A percentile compares a stretch with the other conserved stretches of the same genome.
phyloP scores from a whole-genome alignment of 2,888 invertebrate genomes.

The Molorchus minor region DNA sequence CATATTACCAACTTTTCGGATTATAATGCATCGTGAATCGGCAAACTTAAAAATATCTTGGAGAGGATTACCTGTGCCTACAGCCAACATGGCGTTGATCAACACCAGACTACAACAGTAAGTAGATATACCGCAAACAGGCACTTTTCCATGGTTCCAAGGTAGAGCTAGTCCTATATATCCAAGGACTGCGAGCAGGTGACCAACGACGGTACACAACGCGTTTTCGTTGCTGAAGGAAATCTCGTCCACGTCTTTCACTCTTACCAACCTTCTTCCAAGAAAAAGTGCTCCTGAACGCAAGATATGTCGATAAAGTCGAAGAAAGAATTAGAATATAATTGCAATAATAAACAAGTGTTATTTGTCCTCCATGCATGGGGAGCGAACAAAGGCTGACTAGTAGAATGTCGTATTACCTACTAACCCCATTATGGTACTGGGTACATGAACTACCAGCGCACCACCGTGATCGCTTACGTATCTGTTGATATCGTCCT shows the following conservation, averaged over 20 bases:
- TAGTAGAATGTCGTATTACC: conserved; percentile 26
- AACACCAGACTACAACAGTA: conserved; percentile 31
- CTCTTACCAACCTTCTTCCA: conserved; percentile 55
- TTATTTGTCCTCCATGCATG: too few relatives aligned
- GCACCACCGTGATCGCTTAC: conserved; percentile 55
- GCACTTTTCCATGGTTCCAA: conserved; percentile 24
- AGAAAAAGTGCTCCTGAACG: conserved; percentile 52
- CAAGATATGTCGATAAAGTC: too few relatives aligned
- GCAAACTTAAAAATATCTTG: too few relatives aligned
- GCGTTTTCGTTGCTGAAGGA: conserved; percentile 54
- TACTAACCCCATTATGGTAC: conserved; percentile 53
- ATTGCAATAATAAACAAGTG: too few relatives aligned
- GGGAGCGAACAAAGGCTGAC: not conserved
- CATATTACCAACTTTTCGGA: too few relatives aligned
- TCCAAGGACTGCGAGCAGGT: conserved; percentile 57
- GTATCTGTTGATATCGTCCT: not conserved
- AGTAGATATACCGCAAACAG: conserved; percentile 21
- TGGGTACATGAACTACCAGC: conserved; percentile 53
- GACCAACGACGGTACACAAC: conserved; percentile 54
- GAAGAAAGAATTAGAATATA: too few relatives aligned
- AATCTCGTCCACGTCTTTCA: conserved; percentile 56
- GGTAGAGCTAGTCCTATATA: conserved; percentile 47
- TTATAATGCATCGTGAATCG: too few relatives aligned
- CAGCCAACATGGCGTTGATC: conserved; percentile 43
- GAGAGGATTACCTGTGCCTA: too few relatives aligned